Conservation (phyloP, 2,888 invertebrate genomes). For the Drosophila gaucha region DNA sequence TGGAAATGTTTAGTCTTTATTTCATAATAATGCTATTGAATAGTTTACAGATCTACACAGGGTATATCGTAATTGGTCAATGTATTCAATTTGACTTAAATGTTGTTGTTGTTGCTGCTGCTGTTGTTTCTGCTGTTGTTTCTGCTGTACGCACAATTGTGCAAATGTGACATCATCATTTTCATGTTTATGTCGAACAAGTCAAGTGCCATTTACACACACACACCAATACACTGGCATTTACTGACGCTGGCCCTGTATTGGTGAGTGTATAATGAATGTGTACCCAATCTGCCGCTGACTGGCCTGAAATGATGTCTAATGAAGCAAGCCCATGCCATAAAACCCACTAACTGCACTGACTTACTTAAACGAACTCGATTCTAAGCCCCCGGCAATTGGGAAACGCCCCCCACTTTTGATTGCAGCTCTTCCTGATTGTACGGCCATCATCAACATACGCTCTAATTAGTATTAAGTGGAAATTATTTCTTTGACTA, state of each 20-base stretch:
- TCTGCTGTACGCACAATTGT: conserved; percentile 76
- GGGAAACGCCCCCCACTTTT: not conserved
- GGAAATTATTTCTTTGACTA: conserved; percentile 75
- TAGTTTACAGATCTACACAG: too few species aligned
- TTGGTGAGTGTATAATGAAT: conserved; percentile 66
- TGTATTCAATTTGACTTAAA: conserved; percentile 32
- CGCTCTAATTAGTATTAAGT: conserved; percentile 78
- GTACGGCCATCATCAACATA: conserved; percentile 49
- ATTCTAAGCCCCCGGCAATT: conserved; percentile 16
- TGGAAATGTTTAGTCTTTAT: too few species aligned
- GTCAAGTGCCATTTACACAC: conserved; percentile 74
- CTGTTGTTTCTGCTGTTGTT: conserved; percentile 45
- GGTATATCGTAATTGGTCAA: conserved; percentile 8
- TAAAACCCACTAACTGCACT: conserved; percentile 75
- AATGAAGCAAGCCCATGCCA: conserved; percentile 74
- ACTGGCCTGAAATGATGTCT: conserved; percentile 73
- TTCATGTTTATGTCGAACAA: conserved; percentile 80
- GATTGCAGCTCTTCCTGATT: conserved; percentile 20
- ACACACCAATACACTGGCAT: conserved; percentile 13
- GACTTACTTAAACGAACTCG: conserved; percentile 72
- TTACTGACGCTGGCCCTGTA: conserved; percentile 6
- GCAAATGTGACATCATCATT: conserved; percentile 81
- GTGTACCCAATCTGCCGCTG: conserved; percentile 61
- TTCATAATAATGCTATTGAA: too few species aligned
- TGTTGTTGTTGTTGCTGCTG: conserved; percentile 41